Base-by-base conservation (phyloP, 2,113 vertebrate genomes). In the Platysteira castanea region DNA sequence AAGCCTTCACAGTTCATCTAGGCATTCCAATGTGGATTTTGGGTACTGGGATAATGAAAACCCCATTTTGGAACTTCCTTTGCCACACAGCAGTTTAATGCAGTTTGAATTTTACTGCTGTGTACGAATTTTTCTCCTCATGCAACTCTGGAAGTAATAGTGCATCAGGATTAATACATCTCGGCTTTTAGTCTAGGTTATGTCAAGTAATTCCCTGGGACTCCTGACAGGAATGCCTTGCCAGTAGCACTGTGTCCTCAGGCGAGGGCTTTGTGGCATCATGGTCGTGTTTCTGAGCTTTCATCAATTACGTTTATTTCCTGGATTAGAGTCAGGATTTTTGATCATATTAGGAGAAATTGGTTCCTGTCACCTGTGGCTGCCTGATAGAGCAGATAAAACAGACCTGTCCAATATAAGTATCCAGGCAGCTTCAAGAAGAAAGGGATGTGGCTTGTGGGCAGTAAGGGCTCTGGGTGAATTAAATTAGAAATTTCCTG, bases 251-350 rank as follows among this genome's bases (percentile, higher is more conserved):
- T 47, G 11, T 0, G 0, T 33, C 33, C 10, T 77, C 27, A 9
- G 63, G 52, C 47, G 61, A n/a, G 9, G n/a, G 42, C 57, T 84
- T 4, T 4, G 6, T 47, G n/a, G 24, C n/a, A 31, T 16, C 31
- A 6, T 49, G 44, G 44, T 20, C 17, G 7, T 30, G 4, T 41
- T 92, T 64, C 64, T 77, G 53, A 90, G 39, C 47, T 64, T 67
- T 41, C 33, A 63, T 53, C 28, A 57, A 0, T 44, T 23, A 5
- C 0, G 0, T 41, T 63, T 71, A 37, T 77, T 46, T 84, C 28
- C 35, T 71, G 37, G 21, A 18, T 49, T 73, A 53, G 28, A 41
- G 35, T 37, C 26, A 73, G 53, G 19, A 50, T 68, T 92, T 90
- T 53, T 59, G 12, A 54, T 54, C 21, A 15, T 41, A 80, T 76